phyloP scores from a whole-genome alignment of 2,797 vertebrate species.

The Pseudochirops corinnae region DNA sequence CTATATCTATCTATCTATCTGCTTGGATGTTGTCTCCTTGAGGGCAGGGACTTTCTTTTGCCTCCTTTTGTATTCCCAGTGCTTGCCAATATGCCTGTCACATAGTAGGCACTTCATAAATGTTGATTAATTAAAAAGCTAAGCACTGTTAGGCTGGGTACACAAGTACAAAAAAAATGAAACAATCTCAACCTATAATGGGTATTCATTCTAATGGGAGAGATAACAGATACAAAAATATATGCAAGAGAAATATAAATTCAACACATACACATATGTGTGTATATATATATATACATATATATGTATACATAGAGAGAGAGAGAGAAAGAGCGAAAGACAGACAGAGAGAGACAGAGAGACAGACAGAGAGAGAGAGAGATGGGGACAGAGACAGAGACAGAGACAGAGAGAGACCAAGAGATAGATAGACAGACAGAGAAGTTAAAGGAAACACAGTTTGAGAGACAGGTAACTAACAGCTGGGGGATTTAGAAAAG shows the following conservation, averaged over 20 bases:
- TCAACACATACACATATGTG: not conserved
- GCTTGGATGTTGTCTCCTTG: not conserved
- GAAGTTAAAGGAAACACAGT: not conserved
- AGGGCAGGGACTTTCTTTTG: not conserved
- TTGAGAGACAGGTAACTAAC: not conserved
- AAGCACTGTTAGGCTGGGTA: not conserved
- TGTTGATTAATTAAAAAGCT: not conserved
- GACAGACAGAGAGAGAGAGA: too few relatives aligned
- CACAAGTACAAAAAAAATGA: not conserved
- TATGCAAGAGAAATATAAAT: not conserved
- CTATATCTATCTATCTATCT: too few relatives aligned
- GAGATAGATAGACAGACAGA: rapidly evolving
- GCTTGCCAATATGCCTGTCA: not conserved
- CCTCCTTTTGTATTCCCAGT: not conserved
- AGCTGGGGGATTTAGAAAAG: not conserved
- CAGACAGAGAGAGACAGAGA: not conserved
- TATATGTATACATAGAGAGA: too few relatives aligned
- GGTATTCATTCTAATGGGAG: not conserved
- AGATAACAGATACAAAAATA: not conserved
- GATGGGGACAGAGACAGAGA: too few relatives aligned
- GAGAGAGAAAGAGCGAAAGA: too few relatives aligned
- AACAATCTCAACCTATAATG: not conserved
- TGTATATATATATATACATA: too few relatives aligned
- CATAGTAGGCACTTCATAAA: not conserved
- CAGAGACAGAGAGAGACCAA: not conserved